Evolutionary conservation across 2,797 vertebrate genomes (phyloP).

Genomic region (Aldrovandia affinis): DNA sequence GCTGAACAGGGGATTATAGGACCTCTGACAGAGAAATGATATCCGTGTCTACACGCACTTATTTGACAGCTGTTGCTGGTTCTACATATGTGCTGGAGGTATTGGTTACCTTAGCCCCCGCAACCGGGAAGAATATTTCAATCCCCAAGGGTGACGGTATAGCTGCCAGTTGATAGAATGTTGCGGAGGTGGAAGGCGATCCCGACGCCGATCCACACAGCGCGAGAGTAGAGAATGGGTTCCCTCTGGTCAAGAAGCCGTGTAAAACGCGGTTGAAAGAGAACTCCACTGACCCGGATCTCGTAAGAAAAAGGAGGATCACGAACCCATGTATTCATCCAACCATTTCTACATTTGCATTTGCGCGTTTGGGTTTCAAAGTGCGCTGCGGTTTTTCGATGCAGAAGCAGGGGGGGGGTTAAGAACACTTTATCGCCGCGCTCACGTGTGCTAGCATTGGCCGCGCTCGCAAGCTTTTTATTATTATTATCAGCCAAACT

Average conservation of each 20-base stretch:
- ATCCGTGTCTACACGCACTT: background rate
- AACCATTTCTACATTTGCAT: background rate
- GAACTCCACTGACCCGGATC: background rate
- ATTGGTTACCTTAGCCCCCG: background rate
- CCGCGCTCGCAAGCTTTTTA: background rate
- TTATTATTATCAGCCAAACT: background rate
- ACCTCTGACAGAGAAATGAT: conserved; percentile 5
- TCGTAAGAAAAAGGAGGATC: background rate
- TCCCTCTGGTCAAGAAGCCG: background rate
- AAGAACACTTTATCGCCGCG: background rate
- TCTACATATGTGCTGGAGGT: background rate
- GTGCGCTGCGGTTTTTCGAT: background rate
- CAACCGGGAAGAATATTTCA: too few species aligned
- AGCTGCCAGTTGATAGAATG: background rate
- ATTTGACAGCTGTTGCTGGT: background rate
- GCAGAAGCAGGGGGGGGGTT: background rate
- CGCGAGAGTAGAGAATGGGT: background rate
- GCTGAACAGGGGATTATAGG: background rate
- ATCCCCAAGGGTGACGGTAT: background rate
- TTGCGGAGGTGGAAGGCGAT: background rate
- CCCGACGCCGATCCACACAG: background rate
- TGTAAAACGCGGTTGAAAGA: background rate
- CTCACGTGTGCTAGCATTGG: background rate
- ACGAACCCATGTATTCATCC: background rate
- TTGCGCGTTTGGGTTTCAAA: background rate